Conservation (phyloP, 2,797 vertebrate genomes). For the Perodicticus potto region DNA sequence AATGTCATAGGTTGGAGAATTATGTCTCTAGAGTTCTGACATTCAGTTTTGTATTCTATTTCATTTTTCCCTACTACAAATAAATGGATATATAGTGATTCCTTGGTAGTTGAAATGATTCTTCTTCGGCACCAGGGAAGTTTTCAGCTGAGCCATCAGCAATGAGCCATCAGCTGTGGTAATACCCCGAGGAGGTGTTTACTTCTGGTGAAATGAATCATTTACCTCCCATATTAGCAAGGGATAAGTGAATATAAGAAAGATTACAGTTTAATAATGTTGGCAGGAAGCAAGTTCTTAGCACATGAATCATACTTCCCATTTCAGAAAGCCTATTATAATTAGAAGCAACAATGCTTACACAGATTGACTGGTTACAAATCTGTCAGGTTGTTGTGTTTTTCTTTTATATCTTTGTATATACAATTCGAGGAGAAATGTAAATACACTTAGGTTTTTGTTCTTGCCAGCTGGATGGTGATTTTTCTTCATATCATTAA, state of each 20-base stretch:
- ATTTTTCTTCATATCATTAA: slow-evolving; percentile 34
- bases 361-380: neutral
- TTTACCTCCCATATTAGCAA: slow-evolving; percentile 32
- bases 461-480: neutral
- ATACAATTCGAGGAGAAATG: slow-evolving; percentile 30
- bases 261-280: slow-evolving; percentile 52
- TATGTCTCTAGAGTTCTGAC: neutral
- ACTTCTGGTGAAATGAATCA: slow-evolving; percentile 52
- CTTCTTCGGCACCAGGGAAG: neutral
- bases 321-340: slow-evolving; percentile 34
- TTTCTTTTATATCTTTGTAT: slow-evolving; percentile 30
- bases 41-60: slow-evolving; percentile 25
- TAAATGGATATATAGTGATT: neutral
- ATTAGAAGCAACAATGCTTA: neutral
- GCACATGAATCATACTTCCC: neutral
- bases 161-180: neutral
- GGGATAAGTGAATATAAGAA: slow-evolving; percentile 37
- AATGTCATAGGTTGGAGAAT: neutral
- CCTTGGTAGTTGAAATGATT: slow-evolving; percentile 16
- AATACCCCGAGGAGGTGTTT: slow-evolving; percentile 36
- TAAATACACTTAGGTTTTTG: slow-evolving; percentile 29
- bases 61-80: neutral
- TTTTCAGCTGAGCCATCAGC: no score
- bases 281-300: slow-evolving; percentile 55
- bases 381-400: neutral